A percentile compares a stretch with the other conserved stretches of the same genome.
Conservation (phyloP, 2,888 invertebrate species). For the Papilio protenor region DNA sequence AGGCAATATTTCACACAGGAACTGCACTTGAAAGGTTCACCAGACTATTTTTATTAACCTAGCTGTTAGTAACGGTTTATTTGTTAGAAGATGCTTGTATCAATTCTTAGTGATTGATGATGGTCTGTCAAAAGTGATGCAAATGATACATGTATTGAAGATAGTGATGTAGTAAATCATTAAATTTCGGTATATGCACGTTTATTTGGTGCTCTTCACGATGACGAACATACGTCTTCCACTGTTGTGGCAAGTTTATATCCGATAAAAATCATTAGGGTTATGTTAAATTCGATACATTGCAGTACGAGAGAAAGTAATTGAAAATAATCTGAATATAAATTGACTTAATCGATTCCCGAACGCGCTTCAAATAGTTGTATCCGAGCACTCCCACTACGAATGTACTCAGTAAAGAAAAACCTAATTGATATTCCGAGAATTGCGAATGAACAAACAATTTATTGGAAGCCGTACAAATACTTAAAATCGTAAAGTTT, state of each 20-base stretch:
- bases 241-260: not conserved
- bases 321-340: not conserved
- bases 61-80: not conserved
- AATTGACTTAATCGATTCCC: conserved; percentile 16
- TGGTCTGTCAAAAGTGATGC: too few species aligned
- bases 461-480: not conserved
- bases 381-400: not conserved
- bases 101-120: too few species aligned
- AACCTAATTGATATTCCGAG: conserved; percentile 11
- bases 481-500: not conserved
- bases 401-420: not conserved
- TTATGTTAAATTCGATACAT: not conserved
- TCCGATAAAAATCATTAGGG: not conserved
- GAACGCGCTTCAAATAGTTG: not conserved
- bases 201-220: too few species aligned
- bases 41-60: not conserved
- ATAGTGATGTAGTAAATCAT: too few species aligned
- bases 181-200: too few species aligned
- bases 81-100: too few species aligned
- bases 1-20: not conserved
- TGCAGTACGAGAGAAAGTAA: not conserved
- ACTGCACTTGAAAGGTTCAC: conserved; percentile 8
- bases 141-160: too few species aligned
- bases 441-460: conserved; percentile 10
- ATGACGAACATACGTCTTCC: too few species aligned